A percentile compares a stretch with the other conserved stretches of the same genome.
Conservation (phyloP, 2,888 invertebrate species). For the Dorcus hopei region DNA sequence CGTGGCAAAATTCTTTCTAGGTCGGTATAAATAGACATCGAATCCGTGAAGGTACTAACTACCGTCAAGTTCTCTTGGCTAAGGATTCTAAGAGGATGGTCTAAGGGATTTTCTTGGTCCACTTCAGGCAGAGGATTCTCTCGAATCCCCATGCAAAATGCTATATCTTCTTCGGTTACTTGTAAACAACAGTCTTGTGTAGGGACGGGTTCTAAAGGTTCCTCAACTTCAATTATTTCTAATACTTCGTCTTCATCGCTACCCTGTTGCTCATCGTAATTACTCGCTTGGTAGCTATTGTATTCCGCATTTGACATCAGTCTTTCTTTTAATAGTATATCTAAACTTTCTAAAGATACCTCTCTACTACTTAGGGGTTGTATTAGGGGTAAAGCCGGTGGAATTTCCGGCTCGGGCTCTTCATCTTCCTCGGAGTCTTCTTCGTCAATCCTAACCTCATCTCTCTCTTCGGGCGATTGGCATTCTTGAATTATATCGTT, state of each 20-base stretch:
- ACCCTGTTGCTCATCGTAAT: constrained; percentile 52
- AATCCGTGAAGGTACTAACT: constrained; percentile 85
- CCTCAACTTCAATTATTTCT: constrained; percentile 78
- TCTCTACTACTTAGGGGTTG: constrained; percentile 77
- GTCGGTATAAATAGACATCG: constrained; percentile 63
- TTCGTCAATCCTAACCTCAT: constrained; percentile 44
- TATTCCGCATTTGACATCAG: constrained; percentile 51
- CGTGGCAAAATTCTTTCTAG: constrained; percentile 64
- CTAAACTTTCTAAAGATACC: constrained; percentile 79
- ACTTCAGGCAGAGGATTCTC: constrained; percentile 70
- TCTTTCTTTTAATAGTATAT: constrained; percentile 71
- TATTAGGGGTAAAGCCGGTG: constrained; percentile 76
- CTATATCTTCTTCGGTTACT: constrained; percentile 91
- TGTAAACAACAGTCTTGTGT: constrained; percentile 85
- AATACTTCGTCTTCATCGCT: constrained; percentile 67
- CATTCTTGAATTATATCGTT: constrained; percentile 43
- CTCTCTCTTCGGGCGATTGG: constrained; percentile 38
- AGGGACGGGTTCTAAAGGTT: constrained; percentile 77
- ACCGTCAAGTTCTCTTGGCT: constrained; percentile 90
- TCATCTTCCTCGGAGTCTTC: constrained; percentile 70
- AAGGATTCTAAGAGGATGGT: constrained; percentile 83
- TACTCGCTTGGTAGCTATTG: constrained; percentile 41
- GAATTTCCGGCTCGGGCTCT: constrained; percentile 74
- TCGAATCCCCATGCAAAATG: constrained; percentile 71
- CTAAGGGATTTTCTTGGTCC: constrained; percentile 67